Percentiles rank a stretch among this genome's conserved stretches.
These are phyloP conservation scores for Pachycephala philippinensis DNA, from an alignment of 2,113 vertebrate genomes.

Conservation along the genomic window DNA sequence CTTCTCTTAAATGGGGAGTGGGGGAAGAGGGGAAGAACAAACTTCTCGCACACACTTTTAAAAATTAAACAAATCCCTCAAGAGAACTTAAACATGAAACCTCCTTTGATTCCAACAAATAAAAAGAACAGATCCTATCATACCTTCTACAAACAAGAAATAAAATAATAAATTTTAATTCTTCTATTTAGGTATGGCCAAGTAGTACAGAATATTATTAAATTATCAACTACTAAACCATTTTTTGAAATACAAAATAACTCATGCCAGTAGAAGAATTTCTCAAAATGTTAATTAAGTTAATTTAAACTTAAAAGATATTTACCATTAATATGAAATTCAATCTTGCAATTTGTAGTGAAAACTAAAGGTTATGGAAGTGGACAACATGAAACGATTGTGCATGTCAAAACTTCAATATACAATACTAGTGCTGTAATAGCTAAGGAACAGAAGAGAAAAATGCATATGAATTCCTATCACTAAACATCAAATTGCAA, in stretches of 20 bases:
- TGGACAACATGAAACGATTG: background rate
- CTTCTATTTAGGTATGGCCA: background rate
- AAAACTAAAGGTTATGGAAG: background rate
- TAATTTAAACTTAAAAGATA: background rate
- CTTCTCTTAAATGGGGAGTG: background rate
- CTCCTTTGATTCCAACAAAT: background rate
- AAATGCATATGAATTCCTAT: background rate
- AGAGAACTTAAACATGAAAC: background rate
- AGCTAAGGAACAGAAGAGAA: background rate
- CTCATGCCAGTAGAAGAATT: background rate
- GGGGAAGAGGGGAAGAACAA: background rate
- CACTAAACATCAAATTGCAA: background rate
- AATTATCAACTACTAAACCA: background rate
- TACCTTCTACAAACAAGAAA: background rate
- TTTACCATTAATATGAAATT: background rate
- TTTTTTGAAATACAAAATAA: background rate
- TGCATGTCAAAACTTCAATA: background rate
- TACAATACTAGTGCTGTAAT: background rate
- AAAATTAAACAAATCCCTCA: background rate
- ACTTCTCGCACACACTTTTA: accelerated
- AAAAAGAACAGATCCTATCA: background rate
- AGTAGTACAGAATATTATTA: background rate
- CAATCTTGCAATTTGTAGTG: background rate
- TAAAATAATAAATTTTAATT: background rate
- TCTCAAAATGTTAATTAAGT: background rate